These are phyloP conservation scores for Tiliacea aurago DNA, from an alignment of 2,888 invertebrate species.

Conservation along the genomic window DNA sequence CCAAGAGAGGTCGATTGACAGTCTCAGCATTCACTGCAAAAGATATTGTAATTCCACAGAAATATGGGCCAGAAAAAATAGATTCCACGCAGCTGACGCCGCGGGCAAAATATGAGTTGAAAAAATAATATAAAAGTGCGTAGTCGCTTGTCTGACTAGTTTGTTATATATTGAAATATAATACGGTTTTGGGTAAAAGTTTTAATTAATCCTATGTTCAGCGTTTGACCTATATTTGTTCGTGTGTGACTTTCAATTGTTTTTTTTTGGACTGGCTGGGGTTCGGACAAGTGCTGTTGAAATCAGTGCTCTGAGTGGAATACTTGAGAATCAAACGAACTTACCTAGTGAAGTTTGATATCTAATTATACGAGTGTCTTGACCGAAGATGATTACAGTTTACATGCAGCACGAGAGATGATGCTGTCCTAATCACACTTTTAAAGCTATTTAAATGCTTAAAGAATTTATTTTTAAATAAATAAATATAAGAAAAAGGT, in stretches of 20 bases:
- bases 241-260: conserved; percentile 19
- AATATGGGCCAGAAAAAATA: conserved; percentile 19
- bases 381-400: no score
- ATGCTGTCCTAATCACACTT: no score
- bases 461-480: no score
- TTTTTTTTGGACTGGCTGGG: no score
- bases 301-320: no score
- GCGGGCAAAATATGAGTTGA: conserved; percentile 14
- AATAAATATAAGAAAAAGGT: no score
- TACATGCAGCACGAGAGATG: no score
- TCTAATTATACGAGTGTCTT: no score
- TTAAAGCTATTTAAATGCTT: no score
- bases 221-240: conserved; percentile 10
- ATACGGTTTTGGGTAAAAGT: conserved; percentile 5
- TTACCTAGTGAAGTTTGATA: no score
- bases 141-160: conserved; percentile 11
- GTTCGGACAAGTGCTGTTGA: no score
- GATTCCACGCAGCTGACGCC: conserved; percentile 30
- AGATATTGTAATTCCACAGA: conserved; percentile 36
- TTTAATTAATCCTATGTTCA: conserved; percentile 49
- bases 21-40: neutral
- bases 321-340: no score
- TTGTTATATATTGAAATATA: conserved; percentile 35
- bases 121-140: conserved; percentile 26
- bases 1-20: neutral